Base-by-base conservation (phyloP, 1,140 invertebrate genomes). In the Drosophila repletoides region DNA sequence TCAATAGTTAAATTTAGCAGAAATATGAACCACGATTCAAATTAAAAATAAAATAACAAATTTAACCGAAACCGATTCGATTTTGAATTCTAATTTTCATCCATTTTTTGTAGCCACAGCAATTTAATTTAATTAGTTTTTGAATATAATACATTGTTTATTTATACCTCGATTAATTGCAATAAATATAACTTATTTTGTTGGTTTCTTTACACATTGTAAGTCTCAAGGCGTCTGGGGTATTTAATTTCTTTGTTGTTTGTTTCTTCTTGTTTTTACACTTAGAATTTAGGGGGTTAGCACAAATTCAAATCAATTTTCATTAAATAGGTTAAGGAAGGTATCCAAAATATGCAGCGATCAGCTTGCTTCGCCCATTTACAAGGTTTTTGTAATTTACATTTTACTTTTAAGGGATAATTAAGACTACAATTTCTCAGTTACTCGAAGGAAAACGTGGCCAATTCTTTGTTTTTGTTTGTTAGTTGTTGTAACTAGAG, bases 101-200 rank as follows among this genome's bases (percentile, higher is more conserved):
- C 7, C n/a, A 9, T 10, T 2, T 34, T 1, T 12, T 5, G 5
- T 10, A 14, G 10, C 3, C 31, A 0, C 2, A n/a, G n/a, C 14
- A 29, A 4, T 12, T 2, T 21, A 40, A 9, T 2, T 24, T 0
- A 52, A 9, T 29, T 46, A 7, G 28, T 64, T 28, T n/a, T 80
- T 26, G 76, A 72, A 72, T 84, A 83, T 84, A 71, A 79, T 83
- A 83, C 79, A 83, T 53, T 19, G 31, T 79, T 83, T 79, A 84
- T 83, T 83, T 66, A 64, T 83, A 79, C 49, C 63, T 58, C 68
- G 52, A 70, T 71, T 55, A 58, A 67, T 79, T 84, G 79, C 75
- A 84, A 86, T 84, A 84, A 84, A 84, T 84, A 84, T n/a, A n/a
- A n/a, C n/a, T n/a, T n/a, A n/a, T n/a, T 75, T 72, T 79, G 58